These are phyloP conservation scores for Proteles cristata DNA, from an alignment of 2,113 vertebrate species.

Conservation along the genomic window DNA sequence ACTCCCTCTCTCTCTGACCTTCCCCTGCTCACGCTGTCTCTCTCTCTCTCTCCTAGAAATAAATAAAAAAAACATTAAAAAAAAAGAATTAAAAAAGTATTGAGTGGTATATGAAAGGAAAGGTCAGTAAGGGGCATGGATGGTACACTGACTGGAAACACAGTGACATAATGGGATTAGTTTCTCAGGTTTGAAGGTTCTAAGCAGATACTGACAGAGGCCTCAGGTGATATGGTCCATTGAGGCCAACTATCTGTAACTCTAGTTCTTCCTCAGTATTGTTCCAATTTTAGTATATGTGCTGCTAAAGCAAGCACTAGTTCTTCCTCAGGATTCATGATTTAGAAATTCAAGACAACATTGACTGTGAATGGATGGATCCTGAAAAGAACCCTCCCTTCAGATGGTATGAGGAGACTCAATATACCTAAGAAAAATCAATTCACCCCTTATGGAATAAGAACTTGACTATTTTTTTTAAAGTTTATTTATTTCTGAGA, in stretches of 20 bases:
- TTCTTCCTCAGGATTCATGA: background rate
- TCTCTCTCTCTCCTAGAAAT: too few relatives aligned
- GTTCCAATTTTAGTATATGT: background rate
- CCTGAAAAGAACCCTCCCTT: background rate
- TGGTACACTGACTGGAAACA: background rate
- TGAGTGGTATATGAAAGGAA: background rate
- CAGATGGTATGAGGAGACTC: background rate
- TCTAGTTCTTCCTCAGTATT: background rate
- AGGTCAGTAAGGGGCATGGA: background rate
- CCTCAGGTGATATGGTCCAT: background rate
- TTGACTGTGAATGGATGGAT: background rate
- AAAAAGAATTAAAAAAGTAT: background rate
- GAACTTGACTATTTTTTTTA: background rate
- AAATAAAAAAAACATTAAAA: too few relatives aligned
- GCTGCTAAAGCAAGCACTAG: background rate
- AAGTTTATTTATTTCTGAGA: too few relatives aligned
- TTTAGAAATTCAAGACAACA: background rate
- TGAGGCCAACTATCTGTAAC: background rate
- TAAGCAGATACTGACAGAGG: background rate
- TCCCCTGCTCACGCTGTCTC: too few relatives aligned
- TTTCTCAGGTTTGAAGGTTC: background rate
- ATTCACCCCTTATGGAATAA: background rate
- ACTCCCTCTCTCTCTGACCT: too few relatives aligned
- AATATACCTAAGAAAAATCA: background rate
- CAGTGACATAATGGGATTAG: background rate